phyloP scores from a whole-genome alignment of 2,888 invertebrate genomes.

The Pyrocoelia pectoralis region DNA sequence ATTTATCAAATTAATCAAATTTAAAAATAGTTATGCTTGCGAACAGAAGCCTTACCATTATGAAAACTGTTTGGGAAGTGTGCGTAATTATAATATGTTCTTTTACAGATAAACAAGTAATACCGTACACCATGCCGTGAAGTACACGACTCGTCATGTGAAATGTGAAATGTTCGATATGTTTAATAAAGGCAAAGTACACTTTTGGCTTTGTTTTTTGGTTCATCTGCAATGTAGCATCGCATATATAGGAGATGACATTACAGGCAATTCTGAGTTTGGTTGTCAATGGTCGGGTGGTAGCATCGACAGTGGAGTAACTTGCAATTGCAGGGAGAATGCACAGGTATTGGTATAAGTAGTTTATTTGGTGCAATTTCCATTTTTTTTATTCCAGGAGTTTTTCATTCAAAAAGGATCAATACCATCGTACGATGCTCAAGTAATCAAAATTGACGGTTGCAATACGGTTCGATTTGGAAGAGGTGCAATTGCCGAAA shows the following conservation, averaged over 20 bases:
- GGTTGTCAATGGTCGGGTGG: slow-evolving; percentile 56
- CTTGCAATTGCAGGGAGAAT: slow-evolving; percentile 50
- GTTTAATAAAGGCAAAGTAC: background rate
- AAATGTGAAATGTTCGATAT: slow-evolving; percentile 10
- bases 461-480: slow-evolving; percentile 70
- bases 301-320: slow-evolving; percentile 43
- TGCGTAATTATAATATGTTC: background rate
- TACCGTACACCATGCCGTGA: background rate
- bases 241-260: slow-evolving; percentile 31
- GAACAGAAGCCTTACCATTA: no score
- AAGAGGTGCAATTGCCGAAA: slow-evolving; percentile 66
- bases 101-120: background rate
- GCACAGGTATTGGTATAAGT: slow-evolving; percentile 54
- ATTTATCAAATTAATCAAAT: no score
- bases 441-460: slow-evolving; percentile 68
- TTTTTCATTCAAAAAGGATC: slow-evolving; percentile 50
- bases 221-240: background rate
- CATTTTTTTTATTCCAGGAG: slow-evolving; percentile 45
- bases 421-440: slow-evolving; percentile 50
- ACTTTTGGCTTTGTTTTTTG: background rate
- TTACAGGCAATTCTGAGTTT: slow-evolving; percentile 50
- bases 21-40: no score
- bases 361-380: no score
- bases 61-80: no score
- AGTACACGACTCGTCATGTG: background rate